Evolutionary conservation across 1,140 invertebrate species (phyloP), one percentile per base, ranked within the genome.

Genomic region (Zaprionus davidi): DNA sequence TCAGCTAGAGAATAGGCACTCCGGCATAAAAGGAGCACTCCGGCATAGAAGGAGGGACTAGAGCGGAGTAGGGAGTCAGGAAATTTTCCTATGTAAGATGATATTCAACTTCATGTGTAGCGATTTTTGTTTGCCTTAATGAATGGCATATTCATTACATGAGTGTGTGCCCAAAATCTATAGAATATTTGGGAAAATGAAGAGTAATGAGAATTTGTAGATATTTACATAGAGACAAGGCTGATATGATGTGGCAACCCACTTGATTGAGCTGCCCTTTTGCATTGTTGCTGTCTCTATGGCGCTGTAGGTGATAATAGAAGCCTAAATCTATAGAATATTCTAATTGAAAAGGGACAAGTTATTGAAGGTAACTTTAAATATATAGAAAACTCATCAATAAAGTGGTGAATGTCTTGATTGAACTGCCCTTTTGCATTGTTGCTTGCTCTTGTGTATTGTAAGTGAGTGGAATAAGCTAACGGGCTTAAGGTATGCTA

Each of bases 231-330:
- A 24, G 20, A 13, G 9, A 22, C 6, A 22, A 5, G 22, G 9
- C 11, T 51, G 1, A 51, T 17, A 6, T 24, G 20, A 24, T 51
- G 22, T 51, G 22, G 4, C 13, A 51, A 51, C 12, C 13, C 20
- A 12, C 20, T 51, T 49, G 46, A 22, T 49, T 49, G 17, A 15
- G 28, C n/a, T 20, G 7, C 26, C 13, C 13, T 20, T 31, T 38
- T 9, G 17, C 20, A 44, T 22, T 51, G 20, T 38, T 38, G 28
- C 28, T 34, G 26, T 7, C 11, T 38, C 36, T 6, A 11, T 28
- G 5, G n/a, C n/a, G n/a, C n/a, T n/a, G 58, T 17, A 75, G 67
- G 67, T 75, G 59, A 70, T 75, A 31, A 31, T 31, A 31, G 31
- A 34, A 3, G 9, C 9, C 31, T 11, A 34, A 34, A 34, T 34